Conservation (phyloP, 1,140 invertebrate species). For the Drosophila fuyamai region DNA sequence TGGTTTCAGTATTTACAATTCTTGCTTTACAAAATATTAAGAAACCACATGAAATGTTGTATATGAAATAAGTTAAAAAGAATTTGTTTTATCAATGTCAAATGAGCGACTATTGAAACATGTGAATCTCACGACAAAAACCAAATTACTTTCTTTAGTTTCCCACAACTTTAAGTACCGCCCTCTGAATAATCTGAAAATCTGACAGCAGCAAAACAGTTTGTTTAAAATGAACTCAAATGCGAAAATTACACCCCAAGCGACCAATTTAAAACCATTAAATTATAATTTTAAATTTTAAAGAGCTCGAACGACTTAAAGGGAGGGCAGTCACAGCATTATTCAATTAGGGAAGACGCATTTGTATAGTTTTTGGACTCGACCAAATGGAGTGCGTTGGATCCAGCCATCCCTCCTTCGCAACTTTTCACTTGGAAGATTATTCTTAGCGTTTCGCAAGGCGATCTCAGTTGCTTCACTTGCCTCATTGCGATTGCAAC, state of each 20-base stretch:
- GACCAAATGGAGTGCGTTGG: conserved; percentile 50
- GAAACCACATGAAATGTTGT: too few species aligned
- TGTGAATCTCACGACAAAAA: too few species aligned
- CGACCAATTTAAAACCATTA: conserved; percentile 82
- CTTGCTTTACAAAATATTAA: too few species aligned
- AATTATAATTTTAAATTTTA: conserved; percentile 83
- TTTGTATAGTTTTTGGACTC: conserved; percentile 45
- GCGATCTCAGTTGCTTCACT: conserved; percentile 33
- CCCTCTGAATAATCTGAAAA: conserved; percentile 45
- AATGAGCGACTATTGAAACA: too few species aligned
- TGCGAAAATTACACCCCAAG: conserved; percentile 83
- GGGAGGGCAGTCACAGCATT: conserved; percentile 33
- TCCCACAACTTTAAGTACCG: background rate
- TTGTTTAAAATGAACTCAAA: conserved; percentile 77
- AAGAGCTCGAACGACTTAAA: conserved; percentile 57
- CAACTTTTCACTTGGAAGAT: conserved; percentile 15
- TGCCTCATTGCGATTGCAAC: conserved; percentile 42
- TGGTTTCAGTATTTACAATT: too few species aligned
- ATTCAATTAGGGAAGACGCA: conserved; percentile 52
- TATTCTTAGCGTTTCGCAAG: conserved; percentile 34
- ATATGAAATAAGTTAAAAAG: too few species aligned
- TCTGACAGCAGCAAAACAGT: conserved; percentile 49
- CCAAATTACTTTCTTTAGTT: too few species aligned
- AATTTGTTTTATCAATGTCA: too few species aligned
- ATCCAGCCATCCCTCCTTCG: conserved; percentile 10